A percentile compares a stretch with the other conserved stretches of the same genome.
phyloP scores from a whole-genome alignment of 2,113 vertebrate genomes.

The Australoheros scitulus region DNA sequence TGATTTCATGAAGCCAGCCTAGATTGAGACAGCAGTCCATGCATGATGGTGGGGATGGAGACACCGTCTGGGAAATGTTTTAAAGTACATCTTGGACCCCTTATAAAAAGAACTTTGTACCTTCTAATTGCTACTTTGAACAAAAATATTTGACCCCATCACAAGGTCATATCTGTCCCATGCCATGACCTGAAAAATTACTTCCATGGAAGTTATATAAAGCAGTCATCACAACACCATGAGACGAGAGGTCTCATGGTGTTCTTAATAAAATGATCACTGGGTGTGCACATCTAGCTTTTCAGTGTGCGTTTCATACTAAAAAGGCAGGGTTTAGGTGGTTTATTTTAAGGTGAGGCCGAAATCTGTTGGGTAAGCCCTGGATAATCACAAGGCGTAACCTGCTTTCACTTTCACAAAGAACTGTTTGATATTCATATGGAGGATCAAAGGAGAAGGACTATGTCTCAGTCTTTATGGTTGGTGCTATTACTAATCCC shows the following conservation, averaged over 20 bases:
- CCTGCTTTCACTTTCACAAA: conserved; percentile 6
- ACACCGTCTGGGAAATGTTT: not conserved
- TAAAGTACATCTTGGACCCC: not conserved
- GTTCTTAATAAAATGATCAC: not conserved
- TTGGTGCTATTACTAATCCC: conserved; percentile 14
- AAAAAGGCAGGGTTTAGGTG: not conserved
- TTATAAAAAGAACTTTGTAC: not conserved
- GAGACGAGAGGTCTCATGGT: fast-evolving
- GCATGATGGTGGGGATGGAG: not conserved
- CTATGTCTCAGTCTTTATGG: not conserved
- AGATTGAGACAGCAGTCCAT: not conserved
- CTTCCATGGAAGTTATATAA: not conserved
- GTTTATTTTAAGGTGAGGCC: not conserved
- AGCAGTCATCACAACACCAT: not conserved
- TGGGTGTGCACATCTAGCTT: not conserved
- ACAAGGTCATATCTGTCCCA: not conserved
- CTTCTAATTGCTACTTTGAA: not conserved
- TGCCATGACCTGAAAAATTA: not conserved
- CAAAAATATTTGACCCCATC: not conserved
- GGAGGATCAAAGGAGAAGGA: conserved; percentile 28
- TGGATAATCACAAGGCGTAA: conserved; percentile 19
- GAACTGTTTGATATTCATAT: conserved; percentile 29
- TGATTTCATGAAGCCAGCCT: not conserved
- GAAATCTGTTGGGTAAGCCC: not conserved
- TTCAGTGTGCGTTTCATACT: not conserved